These are phyloP conservation scores for Bombus fervidus DNA, from an alignment of 1,140 invertebrate genomes.

Conservation along the genomic window DNA sequence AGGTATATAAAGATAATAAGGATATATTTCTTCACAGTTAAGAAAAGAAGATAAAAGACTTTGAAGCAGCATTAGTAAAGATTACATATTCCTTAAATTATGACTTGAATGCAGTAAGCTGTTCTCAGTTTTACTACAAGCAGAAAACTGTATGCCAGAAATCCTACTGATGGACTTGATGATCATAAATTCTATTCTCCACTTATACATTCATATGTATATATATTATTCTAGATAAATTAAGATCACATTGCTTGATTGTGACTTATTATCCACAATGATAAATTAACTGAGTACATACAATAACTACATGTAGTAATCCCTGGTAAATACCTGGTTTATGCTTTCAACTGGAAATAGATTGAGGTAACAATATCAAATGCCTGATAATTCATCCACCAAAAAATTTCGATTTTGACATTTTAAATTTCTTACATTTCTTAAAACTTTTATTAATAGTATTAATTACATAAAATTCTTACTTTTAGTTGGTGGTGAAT, in stretches of 20 bases:
- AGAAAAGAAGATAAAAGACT: not conserved
- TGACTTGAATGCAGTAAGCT: not conserved
- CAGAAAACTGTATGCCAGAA: not conserved
- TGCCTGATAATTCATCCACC: not conserved
- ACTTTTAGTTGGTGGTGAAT: constrained; percentile 72
- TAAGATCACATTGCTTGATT: no score
- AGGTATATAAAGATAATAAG: not conserved
- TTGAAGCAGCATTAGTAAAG: not conserved
- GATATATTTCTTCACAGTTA: not conserved
- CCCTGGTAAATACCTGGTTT: not conserved
- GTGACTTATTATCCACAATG: no score
- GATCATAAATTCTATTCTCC: no score
- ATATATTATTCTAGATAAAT: no score
- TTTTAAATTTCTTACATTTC: no score
- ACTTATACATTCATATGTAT: no score
- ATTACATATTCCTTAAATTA: not conserved
- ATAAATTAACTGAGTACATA: no score
- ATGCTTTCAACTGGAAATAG: not conserved
- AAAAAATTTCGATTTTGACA: not conserved
- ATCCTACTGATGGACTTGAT: no score
- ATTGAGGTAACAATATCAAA: not conserved
- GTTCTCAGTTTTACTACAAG: not conserved
- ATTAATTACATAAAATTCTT: constrained; percentile 51
- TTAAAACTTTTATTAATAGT: not conserved
- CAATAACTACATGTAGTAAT: no score